Evolutionary conservation across 2,797 vertebrate species (phyloP).

Genomic region (Geotrypetes seraphini): DNA sequence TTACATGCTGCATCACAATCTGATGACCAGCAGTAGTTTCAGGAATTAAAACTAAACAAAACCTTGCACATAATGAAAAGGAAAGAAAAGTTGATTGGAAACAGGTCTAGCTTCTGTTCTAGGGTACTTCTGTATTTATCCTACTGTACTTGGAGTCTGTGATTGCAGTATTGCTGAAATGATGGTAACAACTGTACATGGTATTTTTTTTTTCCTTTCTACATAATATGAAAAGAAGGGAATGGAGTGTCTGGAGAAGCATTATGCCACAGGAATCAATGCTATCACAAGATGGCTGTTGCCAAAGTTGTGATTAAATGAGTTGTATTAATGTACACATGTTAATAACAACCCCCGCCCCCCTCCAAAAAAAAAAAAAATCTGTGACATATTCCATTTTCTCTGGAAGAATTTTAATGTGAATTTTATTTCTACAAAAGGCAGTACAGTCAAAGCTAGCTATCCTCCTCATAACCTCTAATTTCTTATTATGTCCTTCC

Average conservation of each 20-base stretch:
- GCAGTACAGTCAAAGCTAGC: too few relatives aligned
- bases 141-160: not conserved
- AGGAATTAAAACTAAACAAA: slow-evolving; percentile 1
- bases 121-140: not conserved
- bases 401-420: too few relatives aligned
- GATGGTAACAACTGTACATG: not conserved
- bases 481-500: too few relatives aligned
- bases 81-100: slow-evolving; percentile 17
- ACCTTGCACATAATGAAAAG: not conserved
- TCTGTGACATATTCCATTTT: too few relatives aligned
- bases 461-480: too few relatives aligned
- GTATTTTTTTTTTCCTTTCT: not conserved
- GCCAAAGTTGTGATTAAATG: too few relatives aligned
- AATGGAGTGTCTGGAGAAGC: not conserved
- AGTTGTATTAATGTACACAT: too few relatives aligned
- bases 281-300: not conserved
- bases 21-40: slow-evolving; percentile 8
- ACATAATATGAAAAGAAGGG: not conserved
- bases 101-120: not conserved
- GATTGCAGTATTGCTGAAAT: slow-evolving; percentile 4
- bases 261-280: slow-evolving; percentile 5
- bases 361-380: too few relatives aligned
- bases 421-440: too few relatives aligned
- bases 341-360: too few relatives aligned
- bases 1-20: not conserved